Conservation (phyloP, 2,797 vertebrate species). For the Micromesistius poutassou region DNA sequence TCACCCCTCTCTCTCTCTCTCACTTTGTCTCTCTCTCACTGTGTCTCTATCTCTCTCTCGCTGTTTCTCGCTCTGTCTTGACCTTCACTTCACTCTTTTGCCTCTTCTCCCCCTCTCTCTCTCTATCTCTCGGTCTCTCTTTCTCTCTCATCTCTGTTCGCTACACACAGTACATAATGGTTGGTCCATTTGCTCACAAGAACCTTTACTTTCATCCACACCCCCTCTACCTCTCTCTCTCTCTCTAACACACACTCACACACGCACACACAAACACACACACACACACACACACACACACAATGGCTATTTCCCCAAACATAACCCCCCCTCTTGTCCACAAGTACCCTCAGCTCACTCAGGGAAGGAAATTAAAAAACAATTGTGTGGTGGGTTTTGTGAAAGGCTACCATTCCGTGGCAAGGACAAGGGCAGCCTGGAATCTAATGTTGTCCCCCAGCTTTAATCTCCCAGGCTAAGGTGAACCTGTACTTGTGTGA, state of each 20-base stretch:
- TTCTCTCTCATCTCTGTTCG: not conserved
- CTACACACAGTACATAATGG: slow-evolving; percentile 7
- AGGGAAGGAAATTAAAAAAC: slow-evolving; percentile 58
- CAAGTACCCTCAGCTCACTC: slow-evolving; percentile 42
- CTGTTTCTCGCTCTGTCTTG: not conserved
- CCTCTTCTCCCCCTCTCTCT: not conserved
- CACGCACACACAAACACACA: not conserved
- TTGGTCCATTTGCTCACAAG: slow-evolving; percentile 28
- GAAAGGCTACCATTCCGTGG: slow-evolving; percentile 45
- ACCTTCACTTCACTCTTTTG: too few species aligned
- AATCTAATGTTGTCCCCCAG: slow-evolving; percentile 15
- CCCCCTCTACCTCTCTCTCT: not conserved
- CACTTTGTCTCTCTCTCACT: slow-evolving; percentile 5
- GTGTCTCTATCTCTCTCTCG: not conserved
- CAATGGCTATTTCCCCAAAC: slow-evolving; percentile 7
- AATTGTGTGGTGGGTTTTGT: slow-evolving; percentile 44
- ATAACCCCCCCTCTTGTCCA: slow-evolving; percentile 16
- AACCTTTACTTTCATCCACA: slow-evolving; percentile 19
- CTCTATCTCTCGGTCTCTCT: not conserved
- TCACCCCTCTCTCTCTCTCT: not conserved
- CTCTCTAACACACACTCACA: not conserved
- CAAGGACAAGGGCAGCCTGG: slow-evolving; percentile 44
- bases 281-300: not conserved
- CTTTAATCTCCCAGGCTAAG: not conserved
- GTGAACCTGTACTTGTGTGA: not conserved